These are phyloP conservation scores for Paragorgia papillata DNA, from an alignment of 92 coral and sea anemone species.

Conservation along the genomic window DNA sequence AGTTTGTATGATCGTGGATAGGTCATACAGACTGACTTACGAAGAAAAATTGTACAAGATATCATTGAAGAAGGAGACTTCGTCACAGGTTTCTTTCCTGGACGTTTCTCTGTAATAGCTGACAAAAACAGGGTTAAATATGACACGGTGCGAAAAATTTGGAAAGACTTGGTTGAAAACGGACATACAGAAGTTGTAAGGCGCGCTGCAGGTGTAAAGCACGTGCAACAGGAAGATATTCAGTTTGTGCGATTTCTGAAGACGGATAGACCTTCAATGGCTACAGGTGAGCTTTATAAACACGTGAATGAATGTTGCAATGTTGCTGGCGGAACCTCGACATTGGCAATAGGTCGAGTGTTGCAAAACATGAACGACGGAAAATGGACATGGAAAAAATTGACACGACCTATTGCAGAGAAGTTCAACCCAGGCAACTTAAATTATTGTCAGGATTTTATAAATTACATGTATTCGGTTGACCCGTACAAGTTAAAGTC, in stretches of 20 bases:
- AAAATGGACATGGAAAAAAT: too few relatives aligned
- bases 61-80: constrained; percentile 48
- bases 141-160: constrained; percentile 41
- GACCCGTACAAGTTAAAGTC: too few relatives aligned
- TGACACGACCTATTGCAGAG: too few relatives aligned
- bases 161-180: constrained; percentile 34
- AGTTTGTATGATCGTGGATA: constrained; percentile 34
- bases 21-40: constrained; percentile 26
- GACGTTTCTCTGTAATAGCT: constrained; percentile 31
- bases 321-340: too few relatives aligned
- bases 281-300: too few relatives aligned
- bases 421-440: too few relatives aligned
- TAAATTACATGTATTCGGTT: too few relatives aligned
- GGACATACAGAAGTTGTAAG: constrained; percentile 21
- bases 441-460: too few relatives aligned
- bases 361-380: too few relatives aligned
- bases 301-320: too few relatives aligned
- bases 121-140: constrained; percentile 25
- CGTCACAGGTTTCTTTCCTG: constrained; percentile 47
- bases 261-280: too few relatives aligned
- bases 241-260: not conserved
- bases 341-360: too few relatives aligned
- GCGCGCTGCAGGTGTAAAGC: constrained; percentile 5
- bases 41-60: constrained; percentile 45
- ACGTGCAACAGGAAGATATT: not conserved